Evolutionary conservation across 2,113 vertebrate genomes (phyloP), one percentile per base, ranked within the genome.

Genomic region (Calypte anna): DNA sequence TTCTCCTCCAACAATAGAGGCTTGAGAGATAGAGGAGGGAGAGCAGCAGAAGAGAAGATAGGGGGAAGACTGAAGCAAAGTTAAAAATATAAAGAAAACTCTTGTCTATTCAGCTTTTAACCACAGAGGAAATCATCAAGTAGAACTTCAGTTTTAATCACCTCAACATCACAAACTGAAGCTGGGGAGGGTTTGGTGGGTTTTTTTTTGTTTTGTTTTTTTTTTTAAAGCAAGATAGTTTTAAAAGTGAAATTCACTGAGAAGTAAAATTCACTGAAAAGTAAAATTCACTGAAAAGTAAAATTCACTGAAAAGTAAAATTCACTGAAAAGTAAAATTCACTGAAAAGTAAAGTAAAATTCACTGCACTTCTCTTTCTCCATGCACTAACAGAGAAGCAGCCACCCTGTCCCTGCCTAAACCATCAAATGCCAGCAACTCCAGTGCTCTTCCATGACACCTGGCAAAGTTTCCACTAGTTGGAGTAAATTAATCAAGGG

Each of bases 61-160:
- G 73, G 43, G 24, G 5, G 44, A 69, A 85, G 67, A 50, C 66
- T 40, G 55, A 86, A 86, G 18, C 13, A 77, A 81, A 83, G 43
- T 43, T 61, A 36, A 72, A 94, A 87, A 62, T 16, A 7, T n/a
- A 40, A 78, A 40, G 43, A 22, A 46, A 87, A 59, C 22, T 43
- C 22, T 51, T 74, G 67, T 54, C 76, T 54, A 36, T 33, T 69
- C 63, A 82, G 25, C 36, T 53, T 67, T 82, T 70, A 96, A 43
- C 82, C 91, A 70, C 77, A 19, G 9, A 81, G 80, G 80, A 86
- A 82, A 88, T 73, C 55, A 46, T 24, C 7, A 86, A 81, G 28
- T 4, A 82, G 38, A 90, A 33, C 38, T 63, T 25, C n/a, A 36
- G 10, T 59, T 93, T 87, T 94, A 90, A 96, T 88, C 82, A 63